A percentile compares a stretch with the other conserved stretches of the same genome.
Evolutionary conservation across 2,888 invertebrate genomes (phyloP).

Genomic region (Caenorhabditis auriculariae): DNA sequence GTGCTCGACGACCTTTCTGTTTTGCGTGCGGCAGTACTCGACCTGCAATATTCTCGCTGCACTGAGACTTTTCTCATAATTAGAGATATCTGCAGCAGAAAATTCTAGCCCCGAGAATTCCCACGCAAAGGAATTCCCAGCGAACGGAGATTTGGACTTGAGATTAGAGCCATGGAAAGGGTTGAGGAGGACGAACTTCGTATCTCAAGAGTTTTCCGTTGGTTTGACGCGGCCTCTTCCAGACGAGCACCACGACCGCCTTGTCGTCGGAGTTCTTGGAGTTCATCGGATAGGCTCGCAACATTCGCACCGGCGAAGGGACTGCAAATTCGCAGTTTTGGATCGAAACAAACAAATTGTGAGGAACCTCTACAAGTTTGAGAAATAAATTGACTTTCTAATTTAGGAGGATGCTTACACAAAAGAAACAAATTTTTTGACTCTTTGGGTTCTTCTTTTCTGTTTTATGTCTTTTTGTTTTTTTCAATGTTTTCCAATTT

Average conservation of each 20-base stretch:
- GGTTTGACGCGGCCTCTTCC: constrained; percentile 86
- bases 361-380: constrained; percentile 3
- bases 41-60: constrained; percentile 1
- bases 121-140: no score
- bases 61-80: not conserved
- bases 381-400: no score
- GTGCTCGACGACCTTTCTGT: constrained; percentile 29
- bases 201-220: constrained; percentile 91
- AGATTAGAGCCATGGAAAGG: no score
- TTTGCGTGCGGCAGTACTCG: constrained; percentile 35
- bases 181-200: constrained; percentile 68
- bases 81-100: not conserved
- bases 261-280: constrained; percentile 40
- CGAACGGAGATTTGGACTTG: no score
- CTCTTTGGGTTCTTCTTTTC: no score
- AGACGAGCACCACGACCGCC: constrained; percentile 74
- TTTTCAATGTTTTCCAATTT: no score
- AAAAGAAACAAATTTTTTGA: no score
- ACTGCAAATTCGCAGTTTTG: constrained; percentile 27
- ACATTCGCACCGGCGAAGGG: constrained; percentile 54
- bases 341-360: constrained; percentile 5
- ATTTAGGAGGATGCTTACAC: no score
- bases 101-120: no score
- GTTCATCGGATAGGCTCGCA: constrained; percentile 60
- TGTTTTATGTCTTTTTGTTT: no score